Percentiles rank a stretch among this genome's conserved stretches.
Conservation (phyloP, 2,888 invertebrate species). For the Melanostoma scalare region DNA sequence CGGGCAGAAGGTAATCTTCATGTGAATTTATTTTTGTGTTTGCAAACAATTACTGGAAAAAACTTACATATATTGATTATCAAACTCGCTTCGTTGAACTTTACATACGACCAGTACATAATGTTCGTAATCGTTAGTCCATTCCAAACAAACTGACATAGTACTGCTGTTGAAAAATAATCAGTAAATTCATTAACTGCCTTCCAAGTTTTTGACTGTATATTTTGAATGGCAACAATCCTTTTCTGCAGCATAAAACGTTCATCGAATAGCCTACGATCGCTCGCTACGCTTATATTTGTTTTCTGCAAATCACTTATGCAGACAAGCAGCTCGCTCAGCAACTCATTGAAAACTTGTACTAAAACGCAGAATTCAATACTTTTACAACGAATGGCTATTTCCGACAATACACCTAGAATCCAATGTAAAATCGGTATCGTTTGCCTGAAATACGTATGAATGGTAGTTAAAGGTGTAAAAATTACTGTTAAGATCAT, state of each 20-base stretch:
- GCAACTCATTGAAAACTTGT: conserved; percentile 57
- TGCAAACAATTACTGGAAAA: neutral
- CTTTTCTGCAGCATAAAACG: conserved; percentile 27
- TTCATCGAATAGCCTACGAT: conserved; percentile 3
- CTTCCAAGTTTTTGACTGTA: conserved; percentile 55
- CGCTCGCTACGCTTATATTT: neutral
- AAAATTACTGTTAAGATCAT: conserved; percentile 49
- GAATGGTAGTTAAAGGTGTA: conserved; percentile 7
- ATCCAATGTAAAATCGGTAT: conserved; percentile 28
- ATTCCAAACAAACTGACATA: conserved; percentile 51
- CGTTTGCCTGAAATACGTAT: neutral
- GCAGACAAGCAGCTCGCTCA: conserved; percentile 28
- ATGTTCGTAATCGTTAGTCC: conserved; percentile 52
- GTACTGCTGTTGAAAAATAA: conserved; percentile 46
- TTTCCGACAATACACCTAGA: conserved; percentile 27
- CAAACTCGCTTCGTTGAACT: conserved; percentile 19
- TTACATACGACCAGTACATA: conserved; percentile 53
- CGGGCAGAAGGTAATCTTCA: neutral
- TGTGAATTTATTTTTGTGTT: neutral
- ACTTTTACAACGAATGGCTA: conserved; percentile 49
- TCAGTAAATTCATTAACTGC: conserved; percentile 47
- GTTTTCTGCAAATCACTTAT: conserved; percentile 38
- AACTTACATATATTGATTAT: conserved; percentile 38
- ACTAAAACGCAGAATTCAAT: conserved; percentile 57
- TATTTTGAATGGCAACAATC: conserved; percentile 41